A percentile compares a stretch with the other conserved stretches of the same genome.
Conservation (phyloP, 2,888 invertebrate genomes). For the Lasioglossum lativentre region DNA sequence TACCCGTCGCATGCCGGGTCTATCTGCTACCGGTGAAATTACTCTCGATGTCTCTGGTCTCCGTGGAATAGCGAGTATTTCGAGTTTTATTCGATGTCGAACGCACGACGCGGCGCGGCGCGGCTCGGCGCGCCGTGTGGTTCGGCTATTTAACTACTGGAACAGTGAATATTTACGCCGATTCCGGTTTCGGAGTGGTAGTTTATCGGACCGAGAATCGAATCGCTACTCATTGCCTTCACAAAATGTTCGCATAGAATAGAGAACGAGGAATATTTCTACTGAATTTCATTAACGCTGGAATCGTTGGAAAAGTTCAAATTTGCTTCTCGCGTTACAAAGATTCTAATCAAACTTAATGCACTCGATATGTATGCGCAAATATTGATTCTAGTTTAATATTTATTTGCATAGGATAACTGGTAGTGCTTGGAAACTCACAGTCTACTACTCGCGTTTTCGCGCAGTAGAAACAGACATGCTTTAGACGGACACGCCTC, state of each 20-base stretch:
- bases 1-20: background rate
- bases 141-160: background rate
- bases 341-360: background rate
- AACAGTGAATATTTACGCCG: background rate
- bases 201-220: background rate
- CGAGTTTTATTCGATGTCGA: background rate
- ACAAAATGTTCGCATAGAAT: background rate
- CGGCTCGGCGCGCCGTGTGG: background rate
- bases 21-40: constrained; percentile 1
- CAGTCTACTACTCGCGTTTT: background rate
- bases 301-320: background rate
- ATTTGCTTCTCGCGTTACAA: background rate
- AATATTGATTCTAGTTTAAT: no score
- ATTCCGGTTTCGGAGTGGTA: background rate
- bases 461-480: background rate
- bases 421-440: no score
- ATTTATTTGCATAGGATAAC: no score
- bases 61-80: background rate
- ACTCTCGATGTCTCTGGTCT: background rate
- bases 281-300: background rate
- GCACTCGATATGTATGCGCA: no score
- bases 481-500: no score
- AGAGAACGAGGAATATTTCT: background rate
- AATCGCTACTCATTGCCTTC: background rate
- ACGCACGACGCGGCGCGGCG: background rate